phyloP scores from a whole-genome alignment of 2,888 invertebrate genomes.

The Aproaerema taeniolella region DNA sequence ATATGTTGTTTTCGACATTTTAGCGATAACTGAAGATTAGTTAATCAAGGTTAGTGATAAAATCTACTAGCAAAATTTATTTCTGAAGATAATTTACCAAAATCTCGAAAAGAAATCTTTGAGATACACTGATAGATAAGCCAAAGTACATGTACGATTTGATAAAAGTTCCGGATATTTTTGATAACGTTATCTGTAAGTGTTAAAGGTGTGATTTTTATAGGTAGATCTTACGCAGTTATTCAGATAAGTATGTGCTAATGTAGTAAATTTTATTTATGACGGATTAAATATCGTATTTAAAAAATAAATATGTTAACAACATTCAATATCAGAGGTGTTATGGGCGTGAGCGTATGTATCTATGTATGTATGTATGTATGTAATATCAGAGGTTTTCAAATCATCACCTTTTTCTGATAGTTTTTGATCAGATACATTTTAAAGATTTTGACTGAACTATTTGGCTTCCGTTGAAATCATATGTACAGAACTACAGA shows the following conservation, averaged over 20 bases:
- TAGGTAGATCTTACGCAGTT: background rate
- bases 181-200: conserved; percentile 5
- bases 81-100: conserved; percentile 18
- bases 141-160: conserved; percentile 7
- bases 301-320: too few relatives aligned
- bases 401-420: too few relatives aligned
- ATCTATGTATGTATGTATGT: too few relatives aligned
- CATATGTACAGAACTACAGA: too few relatives aligned
- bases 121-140: conserved; percentile 9
- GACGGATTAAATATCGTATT: too few relatives aligned
- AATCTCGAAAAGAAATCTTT: conserved; percentile 24
- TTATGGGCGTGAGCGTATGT: too few relatives aligned
- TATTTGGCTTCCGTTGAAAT: too few relatives aligned
- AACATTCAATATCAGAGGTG: too few relatives aligned
- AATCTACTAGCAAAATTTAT: conserved; percentile 18
- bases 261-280: too few relatives aligned
- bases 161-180: conserved; percentile 4
- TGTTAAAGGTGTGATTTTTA: conserved; percentile 5
- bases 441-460: too few relatives aligned
- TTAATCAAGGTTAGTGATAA: conserved; percentile 18
- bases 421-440: too few relatives aligned
- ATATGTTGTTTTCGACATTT: conserved; percentile 7
- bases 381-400: too few relatives aligned
- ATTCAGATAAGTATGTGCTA: background rate
- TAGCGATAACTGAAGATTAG: conserved; percentile 4